These are phyloP conservation scores for Herpailurus yagouaroundi DNA, from an alignment of 2,113 vertebrate genomes.

Conservation along the genomic window DNA sequence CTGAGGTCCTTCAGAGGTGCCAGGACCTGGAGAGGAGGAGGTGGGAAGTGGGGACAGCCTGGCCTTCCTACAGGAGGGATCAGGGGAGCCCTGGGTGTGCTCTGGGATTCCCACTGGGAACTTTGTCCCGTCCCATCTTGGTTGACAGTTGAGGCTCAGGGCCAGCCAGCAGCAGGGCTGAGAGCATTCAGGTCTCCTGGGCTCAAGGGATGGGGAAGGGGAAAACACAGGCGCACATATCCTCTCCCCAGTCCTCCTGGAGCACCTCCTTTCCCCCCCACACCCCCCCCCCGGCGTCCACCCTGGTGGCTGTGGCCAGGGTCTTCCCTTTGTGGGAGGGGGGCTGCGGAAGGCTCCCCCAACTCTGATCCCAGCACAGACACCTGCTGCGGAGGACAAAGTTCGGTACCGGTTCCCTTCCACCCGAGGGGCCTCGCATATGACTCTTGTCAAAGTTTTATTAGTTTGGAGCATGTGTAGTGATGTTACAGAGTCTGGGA, in stretches of 20 bases:
- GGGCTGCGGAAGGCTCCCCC: neutral
- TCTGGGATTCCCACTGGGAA: neutral
- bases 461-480: slow-evolving; percentile 80
- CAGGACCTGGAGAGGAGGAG: too few relatives aligned
- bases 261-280: too few relatives aligned
- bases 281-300: neutral
- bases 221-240: too few relatives aligned
- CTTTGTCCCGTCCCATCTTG: neutral
- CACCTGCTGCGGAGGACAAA: neutral
- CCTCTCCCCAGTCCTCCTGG: neutral
- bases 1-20: neutral
- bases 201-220: accelerated
- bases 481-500: slow-evolving; percentile 82
- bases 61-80: neutral
- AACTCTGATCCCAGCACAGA: neutral
- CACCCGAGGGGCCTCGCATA: neutral
- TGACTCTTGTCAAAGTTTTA: slow-evolving; percentile 80
- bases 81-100: neutral
- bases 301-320: accelerated
- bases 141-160: neutral
- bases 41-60: neutral
- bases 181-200: accelerated
- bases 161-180: neutral
- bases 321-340: too few relatives aligned
- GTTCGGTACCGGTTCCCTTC: neutral